Base-by-base conservation (phyloP, 2,797 vertebrate species). In the Poliocrania exsul region DNA sequence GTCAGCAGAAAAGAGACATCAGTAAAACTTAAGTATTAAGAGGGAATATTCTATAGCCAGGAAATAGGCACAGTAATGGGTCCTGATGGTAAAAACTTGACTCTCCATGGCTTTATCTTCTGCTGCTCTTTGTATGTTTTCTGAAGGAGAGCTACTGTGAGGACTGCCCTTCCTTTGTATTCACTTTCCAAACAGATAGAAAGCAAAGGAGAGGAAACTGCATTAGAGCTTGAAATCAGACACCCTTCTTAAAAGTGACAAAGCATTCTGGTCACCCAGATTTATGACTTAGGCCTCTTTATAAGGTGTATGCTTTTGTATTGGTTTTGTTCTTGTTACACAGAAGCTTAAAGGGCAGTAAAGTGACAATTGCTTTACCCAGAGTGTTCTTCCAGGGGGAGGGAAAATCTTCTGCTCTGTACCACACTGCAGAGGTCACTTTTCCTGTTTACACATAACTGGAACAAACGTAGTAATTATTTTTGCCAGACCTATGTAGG, bases 281-380 rank as follows among this genome's bases (percentile, higher is more conserved):
- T 96, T 93, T 91, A 87, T 62, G 57, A 54, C 65, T 80, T 54
- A 20, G 51, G 79, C 50, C 75, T 81, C 69, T 95, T 93, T 81
- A n/a, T 85, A 51, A 81, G 72, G 57, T 75, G 14, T 26, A 28
- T 4, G 2, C 74, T 80, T 86, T 71, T 85, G 38, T 79, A 10
- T 16, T 71, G 21, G 26, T 53, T 91, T 91, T 88, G 31, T 46
- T 89, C 54, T 56, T 49, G 25, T 38, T 66, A 42, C 7, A 65
- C 71, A 40, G 51, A 37, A 78, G 20, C 25, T 81, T 92, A 61
- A 87, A 89, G 86, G 57, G 42, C 75, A 86, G 56, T 81, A 72
- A 92, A 88, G 18, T 72, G 31, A 19, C 31, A 69, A 10, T 69
- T 88, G 46, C 40, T 53, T 74, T 82, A 51, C 24, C 11, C 26